phyloP scores from a whole-genome alignment of 2,797 vertebrate genomes.

The Stomatorhinus walkeri region DNA sequence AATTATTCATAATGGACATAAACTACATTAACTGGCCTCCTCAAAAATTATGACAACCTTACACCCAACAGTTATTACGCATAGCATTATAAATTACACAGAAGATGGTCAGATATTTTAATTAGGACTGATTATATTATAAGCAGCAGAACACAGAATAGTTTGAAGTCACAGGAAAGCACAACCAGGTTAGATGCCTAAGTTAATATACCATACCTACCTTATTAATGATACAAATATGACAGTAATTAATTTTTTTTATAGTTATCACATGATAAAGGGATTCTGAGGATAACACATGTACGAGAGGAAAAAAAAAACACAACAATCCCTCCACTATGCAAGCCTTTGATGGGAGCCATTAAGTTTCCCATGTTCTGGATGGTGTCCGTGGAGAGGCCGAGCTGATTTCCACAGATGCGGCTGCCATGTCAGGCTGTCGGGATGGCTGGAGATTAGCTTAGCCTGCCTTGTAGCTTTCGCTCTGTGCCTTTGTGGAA shows the following conservation, averaged over 20 bases:
- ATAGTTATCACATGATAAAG: neutral
- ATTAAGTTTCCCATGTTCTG: neutral
- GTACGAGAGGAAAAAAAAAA: neutral
- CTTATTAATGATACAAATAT: neutral
- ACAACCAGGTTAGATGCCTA: neutral
- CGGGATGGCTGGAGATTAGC: neutral
- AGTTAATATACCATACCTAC: neutral
- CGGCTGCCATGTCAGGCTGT: neutral
- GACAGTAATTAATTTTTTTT: neutral
- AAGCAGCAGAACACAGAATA: neutral
- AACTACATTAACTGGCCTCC: conserved; percentile 1
- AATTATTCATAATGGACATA: conserved; percentile 4
- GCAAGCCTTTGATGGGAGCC: neutral
- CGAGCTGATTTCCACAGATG: neutral
- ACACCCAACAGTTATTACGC: neutral
- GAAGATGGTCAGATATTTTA: neutral
- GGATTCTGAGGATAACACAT: neutral
- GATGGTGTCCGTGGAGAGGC: neutral
- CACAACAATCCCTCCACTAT: neutral
- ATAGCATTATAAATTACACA: neutral
- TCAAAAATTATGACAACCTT: neutral
- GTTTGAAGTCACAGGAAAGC: neutral
- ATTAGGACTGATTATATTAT: neutral
- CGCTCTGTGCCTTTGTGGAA: neutral
- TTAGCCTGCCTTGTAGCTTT: neutral